These are phyloP conservation scores for Kobus ellipsiprymnus DNA, from an alignment of 2,113 vertebrate species.

Conservation along the genomic window DNA sequence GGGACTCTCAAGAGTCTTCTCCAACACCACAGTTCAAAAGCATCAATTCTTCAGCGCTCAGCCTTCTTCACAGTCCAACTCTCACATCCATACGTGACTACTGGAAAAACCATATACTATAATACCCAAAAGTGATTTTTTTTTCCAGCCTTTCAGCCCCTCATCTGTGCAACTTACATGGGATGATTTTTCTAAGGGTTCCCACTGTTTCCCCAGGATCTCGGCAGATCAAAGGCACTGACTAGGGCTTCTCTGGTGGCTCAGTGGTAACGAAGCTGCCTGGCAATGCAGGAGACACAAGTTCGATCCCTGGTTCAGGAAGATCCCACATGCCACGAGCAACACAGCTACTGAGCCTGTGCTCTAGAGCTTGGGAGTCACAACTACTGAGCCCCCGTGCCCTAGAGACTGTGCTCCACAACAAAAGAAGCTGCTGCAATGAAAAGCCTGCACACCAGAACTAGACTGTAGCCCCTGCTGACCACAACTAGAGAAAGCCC, in stretches of 20 bases:
- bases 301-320: not conserved
- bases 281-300: not conserved
- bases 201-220: not conserved
- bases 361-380: not conserved
- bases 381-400: rapidly evolving
- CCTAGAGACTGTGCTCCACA: not conserved
- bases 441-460: not conserved
- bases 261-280: not conserved
- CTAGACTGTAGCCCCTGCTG: not conserved
- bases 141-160: not conserved
- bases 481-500: not conserved
- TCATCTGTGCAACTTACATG: too few species aligned
- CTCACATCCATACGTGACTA: too few species aligned
- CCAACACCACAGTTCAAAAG: too few species aligned
- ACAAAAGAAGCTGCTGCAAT: not conserved
- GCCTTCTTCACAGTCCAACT: too few species aligned
- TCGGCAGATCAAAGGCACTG: not conserved
- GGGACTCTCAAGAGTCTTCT: too few species aligned
- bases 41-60: too few species aligned
- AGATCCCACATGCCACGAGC: not conserved
- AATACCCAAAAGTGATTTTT: not conserved
- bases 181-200: not conserved
- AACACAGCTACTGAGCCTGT: not conserved
- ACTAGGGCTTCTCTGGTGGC: not conserved
- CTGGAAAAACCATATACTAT: too few species aligned